Conservation (phyloP, 37 sponge, comb jelly and placozoan genomes). For the Axinella damicornis region DNA sequence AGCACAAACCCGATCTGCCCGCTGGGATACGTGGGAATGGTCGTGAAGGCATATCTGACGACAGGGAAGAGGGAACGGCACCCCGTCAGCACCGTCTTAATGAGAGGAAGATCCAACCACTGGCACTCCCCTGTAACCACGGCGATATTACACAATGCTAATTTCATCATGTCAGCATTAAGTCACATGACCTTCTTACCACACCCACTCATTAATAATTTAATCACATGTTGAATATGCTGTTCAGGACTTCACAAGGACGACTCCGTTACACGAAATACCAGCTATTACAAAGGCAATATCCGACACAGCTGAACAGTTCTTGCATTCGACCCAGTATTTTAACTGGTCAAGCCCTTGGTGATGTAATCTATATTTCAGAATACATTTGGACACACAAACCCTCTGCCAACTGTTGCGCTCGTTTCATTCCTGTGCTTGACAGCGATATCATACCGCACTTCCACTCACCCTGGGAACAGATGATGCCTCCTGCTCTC, state of each 20-base stretch:
- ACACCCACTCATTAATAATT: too few species aligned
- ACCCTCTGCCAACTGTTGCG: not conserved
- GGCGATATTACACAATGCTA: not conserved
- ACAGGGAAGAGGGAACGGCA: slow-evolving; percentile 74
- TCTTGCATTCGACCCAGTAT: too few species aligned
- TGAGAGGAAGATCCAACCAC: slow-evolving; percentile 77
- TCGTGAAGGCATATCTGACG: slow-evolving; percentile 67
- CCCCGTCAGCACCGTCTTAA: slow-evolving; percentile 45
- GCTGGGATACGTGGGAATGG: slow-evolving; percentile 84
- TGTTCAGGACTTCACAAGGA: too few species aligned
- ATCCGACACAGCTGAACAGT: too few species aligned
- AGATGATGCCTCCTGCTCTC: slow-evolving; percentile 79
- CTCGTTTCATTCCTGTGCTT: too few species aligned
- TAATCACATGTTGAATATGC: too few species aligned
- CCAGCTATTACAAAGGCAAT: too few species aligned
- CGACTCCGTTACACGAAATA: too few species aligned
- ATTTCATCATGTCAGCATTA: not conserved
- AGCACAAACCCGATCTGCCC: slow-evolving; percentile 85
- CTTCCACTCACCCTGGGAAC: slow-evolving; percentile 87
- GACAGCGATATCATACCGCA: too few species aligned
- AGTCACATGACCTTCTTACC: not conserved
- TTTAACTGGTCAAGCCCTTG: too few species aligned
- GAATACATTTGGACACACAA: too few species aligned
- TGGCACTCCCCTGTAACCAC: slow-evolving; percentile 68
- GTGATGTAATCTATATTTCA: too few species aligned